phyloP scores from a whole-genome alignment of 2,113 vertebrate species.

The Myotis yumanensis region DNA sequence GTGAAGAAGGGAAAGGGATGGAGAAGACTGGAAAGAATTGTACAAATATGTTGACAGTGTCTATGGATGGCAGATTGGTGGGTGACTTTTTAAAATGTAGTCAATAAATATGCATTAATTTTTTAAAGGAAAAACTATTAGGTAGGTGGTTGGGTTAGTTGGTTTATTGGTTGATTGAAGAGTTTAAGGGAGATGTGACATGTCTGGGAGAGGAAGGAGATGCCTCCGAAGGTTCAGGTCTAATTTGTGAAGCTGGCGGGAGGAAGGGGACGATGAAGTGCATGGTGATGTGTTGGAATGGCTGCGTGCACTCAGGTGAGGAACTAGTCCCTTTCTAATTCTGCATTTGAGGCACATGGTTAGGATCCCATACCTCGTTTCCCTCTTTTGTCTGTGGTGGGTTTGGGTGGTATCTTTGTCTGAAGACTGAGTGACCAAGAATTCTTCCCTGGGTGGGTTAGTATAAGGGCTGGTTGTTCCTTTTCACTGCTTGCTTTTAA shows the following conservation, averaged over 20 bases:
- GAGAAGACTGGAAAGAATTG: background rate
- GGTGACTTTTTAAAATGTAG: background rate
- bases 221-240: background rate
- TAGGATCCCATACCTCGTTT: accelerated
- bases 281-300: background rate
- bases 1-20: background rate
- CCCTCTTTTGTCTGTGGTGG: background rate
- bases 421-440: background rate
- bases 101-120: background rate
- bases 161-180: background rate
- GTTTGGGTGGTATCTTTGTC: background rate
- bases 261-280: background rate
- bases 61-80: background rate
- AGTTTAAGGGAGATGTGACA: background rate
- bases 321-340: background rate
- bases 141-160: background rate
- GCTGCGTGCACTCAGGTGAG: too few species aligned
- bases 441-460: background rate
- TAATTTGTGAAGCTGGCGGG: background rate
- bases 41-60: background rate
- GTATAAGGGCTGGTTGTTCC: background rate
- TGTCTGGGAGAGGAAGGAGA: background rate
- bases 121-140: background rate
- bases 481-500: background rate
- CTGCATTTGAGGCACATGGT: accelerated